A percentile compares a stretch with the other conserved stretches of the same genome.
Evolutionary conservation across 2,888 invertebrate species (phyloP).

Genomic region (Cosmia pyralina): DNA sequence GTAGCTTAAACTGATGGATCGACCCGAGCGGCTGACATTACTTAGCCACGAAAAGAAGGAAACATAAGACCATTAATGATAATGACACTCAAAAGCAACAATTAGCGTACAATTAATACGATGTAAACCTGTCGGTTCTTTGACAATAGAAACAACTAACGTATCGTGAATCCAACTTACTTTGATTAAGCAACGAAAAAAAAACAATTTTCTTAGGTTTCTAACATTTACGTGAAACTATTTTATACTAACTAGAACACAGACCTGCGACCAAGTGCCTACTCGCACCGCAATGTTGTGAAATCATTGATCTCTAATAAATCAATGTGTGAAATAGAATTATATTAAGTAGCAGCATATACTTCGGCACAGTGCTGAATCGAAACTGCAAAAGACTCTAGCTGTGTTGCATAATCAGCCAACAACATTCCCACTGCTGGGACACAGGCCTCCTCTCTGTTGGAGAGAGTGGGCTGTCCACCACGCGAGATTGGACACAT

Average conservation of each 20-base stretch:
- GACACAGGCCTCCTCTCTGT: too few species aligned
- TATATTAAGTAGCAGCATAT: neutral
- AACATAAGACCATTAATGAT: too few species aligned
- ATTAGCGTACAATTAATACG: neutral
- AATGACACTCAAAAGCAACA: neutral
- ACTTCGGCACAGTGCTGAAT: neutral
- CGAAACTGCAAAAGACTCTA: neutral
- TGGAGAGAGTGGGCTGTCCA: too few species aligned
- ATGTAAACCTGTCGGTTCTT: neutral
- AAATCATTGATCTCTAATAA: too few species aligned
- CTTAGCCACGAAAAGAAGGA: constrained; percentile 1
- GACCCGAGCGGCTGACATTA: too few species aligned
- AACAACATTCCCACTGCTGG: too few species aligned
- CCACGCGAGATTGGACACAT: too few species aligned
- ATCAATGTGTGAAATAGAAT: constrained; percentile 15
- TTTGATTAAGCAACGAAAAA: constrained; percentile 4
- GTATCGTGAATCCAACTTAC: neutral
- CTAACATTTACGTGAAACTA: constrained; percentile 15
- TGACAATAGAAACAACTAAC: constrained; percentile 6
- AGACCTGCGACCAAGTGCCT: neutral
- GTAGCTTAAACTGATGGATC: too few species aligned
- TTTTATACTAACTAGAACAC: constrained; percentile 2
- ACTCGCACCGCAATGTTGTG: constrained; percentile 8
- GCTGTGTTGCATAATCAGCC: neutral
- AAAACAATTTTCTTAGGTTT: constrained; percentile 5